Evolutionary conservation across 1,140 invertebrate genomes (phyloP), one percentile per base, ranked within the genome.

Genomic region (Danaus melanippus): DNA sequence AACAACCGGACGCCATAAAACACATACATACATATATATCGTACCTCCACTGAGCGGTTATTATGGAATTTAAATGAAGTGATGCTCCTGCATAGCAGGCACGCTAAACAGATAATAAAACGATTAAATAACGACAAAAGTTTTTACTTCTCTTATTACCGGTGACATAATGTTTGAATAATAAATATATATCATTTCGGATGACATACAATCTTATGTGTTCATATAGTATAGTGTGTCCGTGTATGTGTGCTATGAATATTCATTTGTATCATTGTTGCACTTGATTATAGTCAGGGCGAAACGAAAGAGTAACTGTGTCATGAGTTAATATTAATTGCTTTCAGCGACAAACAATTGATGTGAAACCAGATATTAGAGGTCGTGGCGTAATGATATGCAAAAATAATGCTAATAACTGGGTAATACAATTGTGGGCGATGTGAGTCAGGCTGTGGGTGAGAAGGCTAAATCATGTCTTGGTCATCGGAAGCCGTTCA

Each of bases 1-100:
- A 66, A 66, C 63, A 59, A 71, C 72, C 74, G 77, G 79, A 80
- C 67, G 79, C 67, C 64, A 68, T 76, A 73, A 74, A 78, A 60
- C 50, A 50, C 60, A 64, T 67, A 68, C 60, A 47, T 32, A 32
- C 61, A 54, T 64, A 65, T 52, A 66, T 56, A 54, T 49, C 12
- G 39, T 40, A 51, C 42, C 12, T 42, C 41, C 21, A 17, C 42
- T 42, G 44, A 56, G 50, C 21, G 21, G 21, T 32, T 32, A 32
- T 32, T 32, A 32, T 32, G 21, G 21, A 32, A 32, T 32, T 32
- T 32, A 32, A 32, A 32, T 32, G 21, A 32, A 32, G 21, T 32
- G 21, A 32, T 32, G 21, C 21, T 32, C 21, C 21, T 5, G 21
- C 21, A 32, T 32, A 32, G 21, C 21, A 32, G 21, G 21, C 21